Evolutionary conservation across 2,113 vertebrate genomes (phyloP).

Genomic region (Chlamydotis undulata): DNA sequence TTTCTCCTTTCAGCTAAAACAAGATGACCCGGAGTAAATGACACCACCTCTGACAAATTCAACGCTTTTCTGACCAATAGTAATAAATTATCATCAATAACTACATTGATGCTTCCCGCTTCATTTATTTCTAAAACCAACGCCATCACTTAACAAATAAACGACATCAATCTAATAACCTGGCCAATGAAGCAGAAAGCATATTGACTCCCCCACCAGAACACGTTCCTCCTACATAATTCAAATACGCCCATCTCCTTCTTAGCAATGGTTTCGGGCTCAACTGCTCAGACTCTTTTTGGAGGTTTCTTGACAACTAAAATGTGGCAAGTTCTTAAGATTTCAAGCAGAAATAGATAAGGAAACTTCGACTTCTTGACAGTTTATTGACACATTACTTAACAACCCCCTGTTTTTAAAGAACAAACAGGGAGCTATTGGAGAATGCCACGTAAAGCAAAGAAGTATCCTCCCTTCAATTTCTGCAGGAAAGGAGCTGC

Average conservation of each 20-base stretch:
- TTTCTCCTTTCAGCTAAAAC: constrained; percentile 74
- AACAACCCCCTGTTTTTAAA: constrained; percentile 36
- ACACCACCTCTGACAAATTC: constrained; percentile 79
- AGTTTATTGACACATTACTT: constrained; percentile 64
- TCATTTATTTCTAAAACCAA: constrained; percentile 80
- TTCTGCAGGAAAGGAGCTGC: neutral
- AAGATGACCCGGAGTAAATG: constrained; percentile 75
- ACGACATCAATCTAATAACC: constrained; percentile 80
- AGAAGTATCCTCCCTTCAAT: neutral
- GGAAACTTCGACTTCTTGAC: constrained; percentile 46
- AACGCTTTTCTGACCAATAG: constrained; percentile 78
- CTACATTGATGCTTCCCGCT: constrained; percentile 75
- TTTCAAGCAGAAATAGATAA: constrained; percentile 33
- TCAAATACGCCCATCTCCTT: constrained; percentile 68
- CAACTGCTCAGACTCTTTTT: neutral
- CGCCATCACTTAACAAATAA: constrained; percentile 77
- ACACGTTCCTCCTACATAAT: constrained; percentile 70
- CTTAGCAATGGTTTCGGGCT: constrained; percentile 54
- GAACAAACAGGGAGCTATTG: constrained; percentile 26
- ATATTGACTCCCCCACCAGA: constrained; percentile 71
- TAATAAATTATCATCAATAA: constrained; percentile 81
- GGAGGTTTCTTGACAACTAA: constrained; percentile 11
- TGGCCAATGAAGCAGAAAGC: constrained; percentile 78
- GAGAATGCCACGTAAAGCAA: neutral
- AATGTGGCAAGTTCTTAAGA: constrained; percentile 18